Base-by-base conservation (phyloP, 1,140 invertebrate species). In the Holcopasites calliopsidis region DNA sequence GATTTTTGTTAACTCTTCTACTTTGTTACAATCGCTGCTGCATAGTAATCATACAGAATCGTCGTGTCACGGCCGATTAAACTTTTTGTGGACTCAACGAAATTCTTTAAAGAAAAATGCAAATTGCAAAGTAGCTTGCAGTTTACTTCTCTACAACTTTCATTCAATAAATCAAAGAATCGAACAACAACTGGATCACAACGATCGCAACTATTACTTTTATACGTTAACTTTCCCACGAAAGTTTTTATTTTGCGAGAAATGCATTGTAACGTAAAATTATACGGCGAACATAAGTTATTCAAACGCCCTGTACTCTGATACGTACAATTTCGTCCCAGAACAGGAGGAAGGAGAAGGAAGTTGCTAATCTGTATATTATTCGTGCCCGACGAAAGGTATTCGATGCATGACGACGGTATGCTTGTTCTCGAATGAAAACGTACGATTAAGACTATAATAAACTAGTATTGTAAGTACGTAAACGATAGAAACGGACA, bases 381-480 rank as follows among this genome's bases (percentile, higher is more conserved):
- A 31, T 31, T 31, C 70, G 35, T 31, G 54, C n/a, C n/a, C n/a
- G n/a, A n/a, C n/a, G n/a, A n/a, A n/a, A 73, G 71, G 61, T 54
- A 73, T 54, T 65, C 71, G 71, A 66, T 47, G 60, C 26, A 60
- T 72, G 52, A 31, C n/a, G n/a, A 18, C 33, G 21, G 38, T 55
- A 73, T 73, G 71, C 28, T 66, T 64, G 47, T 73, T 42, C 71
- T n/a, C 71, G 49, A 47, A 62, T 52, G 31, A 35, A 64, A 70
- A 33, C 18, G 11, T 64, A 52, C 26, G 47, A 23, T 73, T 73
- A 73, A 73, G 70, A 66, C 49, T 73, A 54, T n/a, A 50, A 47
- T 61, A 50, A 7, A 62, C 31, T 62, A 62, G 60, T 33, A 72
- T 62, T 72, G 57, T 72, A 62, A 62, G 49, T 66, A 52, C 47